A percentile compares a stretch with the other conserved stretches of the same genome.
Conservation (phyloP, 1,140 invertebrate genomes). For the Papilio aristodemus region DNA sequence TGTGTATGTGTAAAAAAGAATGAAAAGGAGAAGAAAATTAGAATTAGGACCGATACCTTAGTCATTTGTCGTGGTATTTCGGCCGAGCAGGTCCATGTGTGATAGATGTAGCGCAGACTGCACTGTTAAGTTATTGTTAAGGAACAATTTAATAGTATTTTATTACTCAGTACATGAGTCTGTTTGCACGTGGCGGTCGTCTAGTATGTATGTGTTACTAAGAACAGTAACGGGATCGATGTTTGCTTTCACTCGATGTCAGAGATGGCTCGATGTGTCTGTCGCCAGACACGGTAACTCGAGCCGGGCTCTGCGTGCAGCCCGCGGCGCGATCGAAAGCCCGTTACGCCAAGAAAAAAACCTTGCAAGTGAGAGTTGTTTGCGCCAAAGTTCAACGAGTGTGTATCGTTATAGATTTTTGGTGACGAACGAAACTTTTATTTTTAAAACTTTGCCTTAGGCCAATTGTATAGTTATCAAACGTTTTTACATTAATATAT, state of each 20-base stretch:
- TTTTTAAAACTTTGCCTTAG: constrained; percentile 4
- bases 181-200: neutral
- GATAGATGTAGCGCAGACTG: no score
- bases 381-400: constrained; percentile 22
- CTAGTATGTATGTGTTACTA: neutral
- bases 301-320: constrained; percentile 21
- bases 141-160: no score
- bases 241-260: constrained; percentile 24
- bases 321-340: constrained; percentile 14
- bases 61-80: no score
- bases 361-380: constrained; percentile 26
- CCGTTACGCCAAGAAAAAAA: neutral
- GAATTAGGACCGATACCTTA: no score
- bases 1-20: no score
- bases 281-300: constrained; percentile 28
- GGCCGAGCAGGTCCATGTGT: no score
- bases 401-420: neutral
- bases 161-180: neutral
- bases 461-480: neutral
- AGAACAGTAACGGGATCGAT: constrained; percentile 22
- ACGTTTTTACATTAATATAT: no score
- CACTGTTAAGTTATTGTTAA: no score
- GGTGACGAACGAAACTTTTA: constrained; percentile 2
- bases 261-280: constrained; percentile 22
- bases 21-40: no score